A percentile compares a stretch with the other conserved stretches of the same genome.
Conservation (phyloP, 1,140 invertebrate genomes). For the Eumeta japonica region DNA sequence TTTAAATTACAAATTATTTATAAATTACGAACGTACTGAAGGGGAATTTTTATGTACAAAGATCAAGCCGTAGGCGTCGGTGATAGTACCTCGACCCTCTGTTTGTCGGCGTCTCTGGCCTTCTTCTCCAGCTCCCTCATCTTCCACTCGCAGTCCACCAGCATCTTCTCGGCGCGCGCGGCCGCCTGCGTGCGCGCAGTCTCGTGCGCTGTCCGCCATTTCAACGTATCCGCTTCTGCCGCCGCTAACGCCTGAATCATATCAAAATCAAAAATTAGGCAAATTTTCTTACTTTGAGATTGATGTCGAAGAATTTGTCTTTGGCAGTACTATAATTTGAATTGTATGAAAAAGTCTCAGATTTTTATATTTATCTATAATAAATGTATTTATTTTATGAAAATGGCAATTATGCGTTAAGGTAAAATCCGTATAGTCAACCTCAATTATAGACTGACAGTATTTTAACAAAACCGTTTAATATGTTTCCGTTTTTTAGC, state of each 20-base stretch:
- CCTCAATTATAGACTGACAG: no score
- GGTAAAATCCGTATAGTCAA: no score
- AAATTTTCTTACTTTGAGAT: not conserved
- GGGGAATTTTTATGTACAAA: not conserved
- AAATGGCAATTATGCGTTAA: not conserved
- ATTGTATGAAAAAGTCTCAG: not conserved
- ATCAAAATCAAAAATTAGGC: no score
- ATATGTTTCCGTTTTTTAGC: no score
- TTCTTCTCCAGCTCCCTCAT: constrained; percentile 48
- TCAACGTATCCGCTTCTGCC: constrained; percentile 35
- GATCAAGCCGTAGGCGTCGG: not conserved
- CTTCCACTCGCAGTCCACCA: constrained; percentile 57
- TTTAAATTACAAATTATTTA: not conserved
- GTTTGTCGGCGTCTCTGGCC: constrained; percentile 36
- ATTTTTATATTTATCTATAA: not conserved
- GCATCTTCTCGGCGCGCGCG: constrained; percentile 45
- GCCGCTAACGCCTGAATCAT: constrained; percentile 29
- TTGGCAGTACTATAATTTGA: not conserved
- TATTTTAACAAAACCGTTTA: no score
- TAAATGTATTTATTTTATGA: not conserved
- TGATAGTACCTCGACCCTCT: constrained; percentile 30
- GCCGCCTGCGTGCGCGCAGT: constrained; percentile 44
- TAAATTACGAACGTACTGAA: not conserved
- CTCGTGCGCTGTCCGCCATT: constrained; percentile 47
- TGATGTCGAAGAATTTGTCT: not conserved